phyloP scores from a whole-genome alignment of 2,113 vertebrate genomes.

The Crotophaga sulcirostris region DNA sequence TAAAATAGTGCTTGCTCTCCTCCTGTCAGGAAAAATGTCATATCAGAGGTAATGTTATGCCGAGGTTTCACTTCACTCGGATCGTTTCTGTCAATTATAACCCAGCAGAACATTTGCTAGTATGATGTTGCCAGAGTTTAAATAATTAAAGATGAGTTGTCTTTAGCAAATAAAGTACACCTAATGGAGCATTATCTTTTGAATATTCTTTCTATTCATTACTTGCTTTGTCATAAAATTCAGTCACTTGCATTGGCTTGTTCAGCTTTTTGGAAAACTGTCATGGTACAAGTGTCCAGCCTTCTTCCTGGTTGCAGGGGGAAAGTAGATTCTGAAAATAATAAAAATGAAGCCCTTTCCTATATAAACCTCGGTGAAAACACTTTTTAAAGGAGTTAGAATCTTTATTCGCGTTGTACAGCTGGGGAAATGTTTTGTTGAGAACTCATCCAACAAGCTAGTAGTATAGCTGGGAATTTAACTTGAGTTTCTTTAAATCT shows the following conservation, averaged over 20 bases:
- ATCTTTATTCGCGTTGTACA: background rate
- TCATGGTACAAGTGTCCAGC: background rate
- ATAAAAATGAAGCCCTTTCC: background rate
- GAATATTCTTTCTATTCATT: background rate
- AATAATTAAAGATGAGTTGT: conserved; percentile 40
- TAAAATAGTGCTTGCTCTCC: background rate
- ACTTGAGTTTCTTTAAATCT: background rate
- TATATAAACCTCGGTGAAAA: background rate
- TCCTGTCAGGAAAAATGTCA: background rate
- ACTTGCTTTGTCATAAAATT: background rate
- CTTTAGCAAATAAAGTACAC: background rate
- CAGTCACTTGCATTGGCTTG: background rate
- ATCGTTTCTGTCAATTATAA: background rate
- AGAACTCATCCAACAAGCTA: background rate
- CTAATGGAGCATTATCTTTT: background rate
- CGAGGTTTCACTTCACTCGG: background rate
- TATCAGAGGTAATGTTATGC: background rate
- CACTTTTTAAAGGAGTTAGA: background rate
- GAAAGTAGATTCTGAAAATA: background rate
- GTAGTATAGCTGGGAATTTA: background rate
- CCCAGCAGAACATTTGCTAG: background rate
- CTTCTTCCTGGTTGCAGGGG: background rate
- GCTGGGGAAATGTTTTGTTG: background rate
- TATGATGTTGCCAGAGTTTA: background rate
- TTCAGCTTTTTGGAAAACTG: background rate